Percentiles rank a stretch among this genome's conserved stretches.
Evolutionary conservation across 2,797 vertebrate species (phyloP).

Genomic region (Varecia variegata): DNA sequence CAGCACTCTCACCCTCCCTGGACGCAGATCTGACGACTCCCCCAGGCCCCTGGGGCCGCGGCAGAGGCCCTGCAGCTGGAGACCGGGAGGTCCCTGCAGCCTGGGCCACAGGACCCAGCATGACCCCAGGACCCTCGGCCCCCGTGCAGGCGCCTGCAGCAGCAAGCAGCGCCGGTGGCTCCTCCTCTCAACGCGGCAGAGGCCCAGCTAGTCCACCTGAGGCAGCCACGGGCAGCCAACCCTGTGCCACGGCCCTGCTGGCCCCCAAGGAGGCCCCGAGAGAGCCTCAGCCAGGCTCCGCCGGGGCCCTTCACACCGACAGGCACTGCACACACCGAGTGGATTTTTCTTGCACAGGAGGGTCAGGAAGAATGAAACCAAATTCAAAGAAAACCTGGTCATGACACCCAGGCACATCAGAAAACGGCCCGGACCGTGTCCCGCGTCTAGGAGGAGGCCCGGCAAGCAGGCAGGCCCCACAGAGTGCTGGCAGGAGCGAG

Average conservation of each 20-base stretch:
- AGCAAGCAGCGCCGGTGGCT: not conserved
- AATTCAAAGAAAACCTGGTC: not conserved
- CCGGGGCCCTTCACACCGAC: not conserved
- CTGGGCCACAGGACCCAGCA: not conserved
- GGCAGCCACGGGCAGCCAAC: not conserved
- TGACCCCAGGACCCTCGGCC: not conserved
- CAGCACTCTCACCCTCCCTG: not conserved
- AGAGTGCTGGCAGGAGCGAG: slow-evolving; percentile 70
- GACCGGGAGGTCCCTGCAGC: not conserved
- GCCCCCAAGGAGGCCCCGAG: not conserved
- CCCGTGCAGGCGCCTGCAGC: not conserved
- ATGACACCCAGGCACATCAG: not conserved
- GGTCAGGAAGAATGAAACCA: not conserved
- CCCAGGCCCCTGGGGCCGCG: not conserved
- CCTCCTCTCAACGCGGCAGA: too few species aligned
- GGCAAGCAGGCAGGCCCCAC: slow-evolving; percentile 65
- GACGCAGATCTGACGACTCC: not conserved
- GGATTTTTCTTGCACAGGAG: too few species aligned
- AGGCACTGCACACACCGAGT: not conserved
- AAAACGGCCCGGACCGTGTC: not conserved
- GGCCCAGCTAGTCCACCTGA: not conserved
- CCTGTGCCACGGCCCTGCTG: not conserved
- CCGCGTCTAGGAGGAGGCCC: slow-evolving; percentile 66
- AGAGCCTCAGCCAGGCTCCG: not conserved
- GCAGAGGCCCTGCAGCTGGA: not conserved